Conservation (phyloP, 1,140 invertebrate species). For the Hesperophylax magnus region DNA sequence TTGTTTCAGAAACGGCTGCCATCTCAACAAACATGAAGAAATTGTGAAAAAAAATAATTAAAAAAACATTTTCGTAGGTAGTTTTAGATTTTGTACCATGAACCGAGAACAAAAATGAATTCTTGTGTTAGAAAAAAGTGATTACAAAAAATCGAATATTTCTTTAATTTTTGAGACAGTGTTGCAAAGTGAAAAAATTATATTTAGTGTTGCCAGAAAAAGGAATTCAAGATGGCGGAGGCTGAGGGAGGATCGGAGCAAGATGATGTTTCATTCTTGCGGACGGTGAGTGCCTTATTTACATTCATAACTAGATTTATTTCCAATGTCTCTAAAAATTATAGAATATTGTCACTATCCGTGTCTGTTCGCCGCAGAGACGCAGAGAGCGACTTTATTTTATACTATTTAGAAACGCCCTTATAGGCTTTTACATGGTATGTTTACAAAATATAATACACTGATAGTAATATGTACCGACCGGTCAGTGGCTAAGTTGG, state of each 20-base stretch:
- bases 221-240: slow-evolving; percentile 81
- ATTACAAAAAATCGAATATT: background rate
- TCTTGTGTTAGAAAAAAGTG: slow-evolving; percentile 31
- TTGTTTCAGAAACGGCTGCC: too few relatives aligned
- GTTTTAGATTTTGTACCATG: background rate
- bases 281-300: slow-evolving; percentile 84
- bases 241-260: slow-evolving; percentile 94
- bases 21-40: too few relatives aligned
- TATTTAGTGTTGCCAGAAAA: slow-evolving; percentile 38
- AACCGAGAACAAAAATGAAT: background rate
- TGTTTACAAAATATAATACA: too few relatives aligned
- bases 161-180: background rate
- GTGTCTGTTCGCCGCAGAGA: too few relatives aligned
- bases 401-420: too few relatives aligned
- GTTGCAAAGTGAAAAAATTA: background rate
- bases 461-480: too few relatives aligned
- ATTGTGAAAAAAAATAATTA: background rate
- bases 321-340: too few relatives aligned
- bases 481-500: too few relatives aligned
- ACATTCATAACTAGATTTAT: background rate
- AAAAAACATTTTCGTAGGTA: background rate
- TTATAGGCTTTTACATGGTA: too few relatives aligned
- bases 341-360: background rate
- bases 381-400: too few relatives aligned
- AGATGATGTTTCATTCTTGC: slow-evolving; percentile 97